Evolutionary conservation across 2,888 invertebrate genomes (phyloP).

Genomic region (Plutella xylostella): DNA sequence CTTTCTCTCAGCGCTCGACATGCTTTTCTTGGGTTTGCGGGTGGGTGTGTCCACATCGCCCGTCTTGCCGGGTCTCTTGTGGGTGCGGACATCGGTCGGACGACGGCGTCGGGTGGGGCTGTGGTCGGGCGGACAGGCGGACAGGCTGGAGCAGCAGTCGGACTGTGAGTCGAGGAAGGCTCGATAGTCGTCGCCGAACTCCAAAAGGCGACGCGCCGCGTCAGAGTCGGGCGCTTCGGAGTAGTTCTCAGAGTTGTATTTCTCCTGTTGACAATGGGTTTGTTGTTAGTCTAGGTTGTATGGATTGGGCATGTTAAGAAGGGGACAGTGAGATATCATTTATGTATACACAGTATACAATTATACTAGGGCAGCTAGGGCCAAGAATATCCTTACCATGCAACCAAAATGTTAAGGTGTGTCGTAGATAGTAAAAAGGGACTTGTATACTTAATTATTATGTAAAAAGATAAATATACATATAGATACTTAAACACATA

Average conservation of each 20-base stretch:
- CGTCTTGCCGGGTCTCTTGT: constrained; percentile 45
- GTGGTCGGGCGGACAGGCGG: constrained; percentile 70
- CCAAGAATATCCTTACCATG: too few species aligned
- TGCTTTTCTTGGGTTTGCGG: constrained; percentile 59
- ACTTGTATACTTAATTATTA: too few species aligned
- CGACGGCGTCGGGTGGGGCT: constrained; percentile 42
- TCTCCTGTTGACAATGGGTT: constrained; percentile 73
- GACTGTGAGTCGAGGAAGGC: constrained; percentile 91
- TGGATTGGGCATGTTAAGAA: too few species aligned
- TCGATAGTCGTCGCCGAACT: constrained; percentile 92
- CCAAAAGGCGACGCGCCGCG: constrained; percentile 82
- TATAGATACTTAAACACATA: too few species aligned
- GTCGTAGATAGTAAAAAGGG: too few species aligned
- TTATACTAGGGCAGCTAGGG: too few species aligned
- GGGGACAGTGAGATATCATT: too few species aligned
- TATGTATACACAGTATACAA: too few species aligned
- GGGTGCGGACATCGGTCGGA: constrained; percentile 48
- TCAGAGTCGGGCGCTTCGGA: constrained; percentile 90
- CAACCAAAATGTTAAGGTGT: too few species aligned
- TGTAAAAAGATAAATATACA: too few species aligned
- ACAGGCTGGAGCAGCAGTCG: constrained; percentile 85
- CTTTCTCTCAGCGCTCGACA: constrained; percentile 64
- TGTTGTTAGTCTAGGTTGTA: too few species aligned
- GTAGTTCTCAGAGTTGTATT: constrained; percentile 91
- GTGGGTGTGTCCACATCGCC: constrained; percentile 50